These are phyloP conservation scores for Augochlorella aurata DNA, from an alignment of 2,888 invertebrate genomes.

Conservation along the genomic window DNA sequence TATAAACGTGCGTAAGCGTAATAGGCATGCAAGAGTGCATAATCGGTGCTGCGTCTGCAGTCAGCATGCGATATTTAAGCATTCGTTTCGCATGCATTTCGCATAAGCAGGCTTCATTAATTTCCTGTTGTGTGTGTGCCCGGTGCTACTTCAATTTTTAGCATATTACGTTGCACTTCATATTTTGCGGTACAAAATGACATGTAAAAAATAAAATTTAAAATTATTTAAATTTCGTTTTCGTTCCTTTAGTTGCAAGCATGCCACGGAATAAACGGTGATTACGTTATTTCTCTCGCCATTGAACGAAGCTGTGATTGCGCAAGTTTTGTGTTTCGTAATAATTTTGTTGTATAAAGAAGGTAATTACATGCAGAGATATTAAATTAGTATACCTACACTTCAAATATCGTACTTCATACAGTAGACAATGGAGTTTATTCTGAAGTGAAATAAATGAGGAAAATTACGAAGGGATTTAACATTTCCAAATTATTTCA, in stretches of 20 bases:
- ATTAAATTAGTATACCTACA: neutral
- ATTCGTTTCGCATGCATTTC: slow-evolving; percentile 30
- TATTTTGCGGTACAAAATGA: neutral
- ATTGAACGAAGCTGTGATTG: neutral
- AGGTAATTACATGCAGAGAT: neutral
- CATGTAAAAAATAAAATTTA: neutral
- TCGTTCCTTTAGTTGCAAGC: neutral
- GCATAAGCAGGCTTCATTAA: slow-evolving; percentile 10
- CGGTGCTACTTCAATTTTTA: neutral
- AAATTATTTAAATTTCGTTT: neutral
- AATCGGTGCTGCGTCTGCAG: slow-evolving; percentile 28
- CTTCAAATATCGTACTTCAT: neutral
- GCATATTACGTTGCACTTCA: neutral
- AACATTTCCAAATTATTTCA: neutral
- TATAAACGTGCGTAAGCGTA: slow-evolving; percentile 26
- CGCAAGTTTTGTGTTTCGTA: neutral
- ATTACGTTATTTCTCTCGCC: neutral
- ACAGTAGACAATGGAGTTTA: neutral
- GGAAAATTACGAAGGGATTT: neutral
- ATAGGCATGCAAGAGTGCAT: slow-evolving; percentile 12
- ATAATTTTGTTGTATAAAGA: neutral
- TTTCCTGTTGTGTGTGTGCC: neutral
- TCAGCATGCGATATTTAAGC: slow-evolving; percentile 33
- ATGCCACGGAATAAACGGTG: neutral
- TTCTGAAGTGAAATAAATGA: neutral